A percentile compares a stretch with the other conserved stretches of the same genome.
These are phyloP conservation scores for Illadopsis cleaveri DNA, from an alignment of 2,113 vertebrate species.

Conservation along the genomic window DNA sequence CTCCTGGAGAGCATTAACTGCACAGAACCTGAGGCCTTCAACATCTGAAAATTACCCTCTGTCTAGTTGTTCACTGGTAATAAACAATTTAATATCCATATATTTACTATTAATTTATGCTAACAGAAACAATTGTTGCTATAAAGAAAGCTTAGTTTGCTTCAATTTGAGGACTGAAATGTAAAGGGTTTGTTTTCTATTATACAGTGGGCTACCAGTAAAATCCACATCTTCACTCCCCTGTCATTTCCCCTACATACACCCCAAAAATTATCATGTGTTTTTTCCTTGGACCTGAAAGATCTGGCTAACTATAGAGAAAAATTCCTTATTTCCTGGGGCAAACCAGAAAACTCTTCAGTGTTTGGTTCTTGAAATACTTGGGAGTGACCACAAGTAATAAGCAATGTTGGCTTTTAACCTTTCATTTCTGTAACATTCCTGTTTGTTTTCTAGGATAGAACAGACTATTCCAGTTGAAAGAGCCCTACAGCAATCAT, in stretches of 20 bases:
- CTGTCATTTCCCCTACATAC: background rate
- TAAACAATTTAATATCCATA: background rate
- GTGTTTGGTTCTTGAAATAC: background rate
- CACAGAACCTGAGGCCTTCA: background rate
- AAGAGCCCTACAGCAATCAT: background rate
- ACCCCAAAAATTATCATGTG: background rate
- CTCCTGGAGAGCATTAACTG: background rate
- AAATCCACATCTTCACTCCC: background rate
- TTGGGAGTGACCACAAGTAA: background rate
- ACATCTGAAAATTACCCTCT: background rate
- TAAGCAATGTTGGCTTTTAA: background rate
- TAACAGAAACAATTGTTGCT: background rate
- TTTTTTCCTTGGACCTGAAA: background rate
- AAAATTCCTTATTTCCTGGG: background rate
- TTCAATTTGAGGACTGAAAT: background rate
- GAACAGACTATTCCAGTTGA: background rate
- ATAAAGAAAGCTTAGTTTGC: background rate
- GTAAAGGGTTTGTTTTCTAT: background rate
- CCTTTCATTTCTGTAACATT: background rate
- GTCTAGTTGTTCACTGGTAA: background rate
- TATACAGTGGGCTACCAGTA: background rate
- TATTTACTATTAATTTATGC: background rate
- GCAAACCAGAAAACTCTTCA: background rate
- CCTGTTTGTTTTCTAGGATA: background rate
- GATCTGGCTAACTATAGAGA: background rate